Evolutionary conservation across 2,797 vertebrate species (phyloP), one percentile per base, ranked within the genome.

Genomic region (Molossus alvarezi): DNA sequence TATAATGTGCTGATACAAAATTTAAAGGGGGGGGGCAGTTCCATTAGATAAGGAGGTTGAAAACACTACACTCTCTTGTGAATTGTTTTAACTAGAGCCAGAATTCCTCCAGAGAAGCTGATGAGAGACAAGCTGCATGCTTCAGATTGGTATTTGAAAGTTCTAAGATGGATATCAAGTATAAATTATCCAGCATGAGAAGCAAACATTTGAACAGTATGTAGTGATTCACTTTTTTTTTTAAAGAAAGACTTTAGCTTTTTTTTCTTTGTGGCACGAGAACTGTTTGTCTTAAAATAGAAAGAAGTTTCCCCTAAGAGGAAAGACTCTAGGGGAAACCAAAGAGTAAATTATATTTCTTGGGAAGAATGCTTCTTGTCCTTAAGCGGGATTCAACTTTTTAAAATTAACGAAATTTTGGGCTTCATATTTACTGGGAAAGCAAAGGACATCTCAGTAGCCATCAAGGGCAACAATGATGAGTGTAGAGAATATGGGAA

Each of bases 401-500:
- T 89, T 86, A 17, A 75, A 58, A 67, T 72, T 64, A 27, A 69
- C 75, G 88, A 84, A 90, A 75, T 88, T 65, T 80, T 69, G 64
- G 11, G 9, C 25, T 71, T 53, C 51, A 23, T 88, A 72, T 71
- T 79, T 73, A 77, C 60, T 69, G 48, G 14, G 18, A n/a, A 94
- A 64, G 71, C 23, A 58, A 92, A 95, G 5, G 12, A 69, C 45
- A 2, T 87, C 20, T 96, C 37, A 80, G 65, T n/a, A 83, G 20
- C 55, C n/a, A 80, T 41, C 37, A 90, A 76, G 9, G 23, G 14
- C 9, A 91, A 73, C 2, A 10, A 77, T 6, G 51, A 64, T 62
- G 29, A 71, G 33, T 76, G 13, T 37, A 91, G 33, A 17, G 25
- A 55, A 62, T 91, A 27, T 29, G 5, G 12, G 7, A 18, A 89